Base-by-base conservation (phyloP, 2,113 vertebrate species). In the Pyxicephalus adspersus region DNA sequence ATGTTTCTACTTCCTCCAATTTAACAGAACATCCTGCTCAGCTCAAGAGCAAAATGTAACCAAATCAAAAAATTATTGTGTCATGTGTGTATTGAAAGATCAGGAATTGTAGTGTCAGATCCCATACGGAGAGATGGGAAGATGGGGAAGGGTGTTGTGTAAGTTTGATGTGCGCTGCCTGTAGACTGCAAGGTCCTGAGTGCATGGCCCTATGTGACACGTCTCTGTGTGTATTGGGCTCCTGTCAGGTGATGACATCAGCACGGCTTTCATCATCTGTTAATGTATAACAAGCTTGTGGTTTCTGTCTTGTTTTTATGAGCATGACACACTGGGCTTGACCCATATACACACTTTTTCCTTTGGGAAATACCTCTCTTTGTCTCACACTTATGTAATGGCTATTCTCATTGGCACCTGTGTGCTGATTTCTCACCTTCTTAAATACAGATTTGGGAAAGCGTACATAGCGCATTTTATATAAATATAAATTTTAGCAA, bases 241-340 rank as follows among this genome's bases (percentile, higher is more conserved):
- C 64, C 76, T 78, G 50, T 67, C 25, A 67, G 64, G 51, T 78
- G 50, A 77, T 64, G 76, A 67, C 76, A 77, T 66, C 76, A 65
- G 19, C 45, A 18, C 15, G 50, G 65, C 76, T 77, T 66, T 77
- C 76, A 78, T 78, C 76, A 57, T 67, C 76, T 78, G 76, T 67
- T 78, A 67, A 57, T 78, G 34, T 78, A 66, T 67, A 67, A 66
- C 76, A 38, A 57, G 76, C 63, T 52, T 67, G 76, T 64, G 76
- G 28, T 57, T 66, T 57, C 50, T 64, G 60, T 77, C 76, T n/a
- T 66, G 75, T 22, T 57, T 65, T 55, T 58, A 78, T 57, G 64
- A 77, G 50, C 5, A 23, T 54, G 51, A 67, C 64, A 67, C 28
- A 38, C 63, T 67, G 29, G 76, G 45, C 29, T 57, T 78, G 76